phyloP scores from a whole-genome alignment of 1,140 invertebrate genomes.

The Bombus cullumanus region DNA sequence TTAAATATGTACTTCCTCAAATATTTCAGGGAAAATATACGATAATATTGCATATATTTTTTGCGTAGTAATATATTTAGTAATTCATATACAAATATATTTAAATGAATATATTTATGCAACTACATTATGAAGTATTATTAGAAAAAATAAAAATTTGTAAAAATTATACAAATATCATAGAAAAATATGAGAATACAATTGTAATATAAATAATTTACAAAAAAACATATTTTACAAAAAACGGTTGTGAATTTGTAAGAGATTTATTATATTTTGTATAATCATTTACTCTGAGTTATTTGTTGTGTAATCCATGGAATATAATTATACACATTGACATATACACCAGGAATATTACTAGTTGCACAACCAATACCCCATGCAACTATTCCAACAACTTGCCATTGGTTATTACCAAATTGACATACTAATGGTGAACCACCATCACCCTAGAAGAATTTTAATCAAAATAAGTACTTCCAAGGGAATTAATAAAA shows the following conservation, averaged over 20 bases:
- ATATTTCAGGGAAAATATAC: no score
- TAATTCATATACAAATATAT: neutral
- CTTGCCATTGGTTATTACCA: conserved; percentile 82
- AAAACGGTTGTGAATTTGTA: neutral
- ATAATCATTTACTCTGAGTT: conserved; percentile 6
- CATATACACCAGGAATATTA: conserved; percentile 87
- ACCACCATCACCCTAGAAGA: conserved; percentile 89
- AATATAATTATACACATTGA: conserved; percentile 85
- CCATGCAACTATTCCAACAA: conserved; percentile 90
- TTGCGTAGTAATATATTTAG: neutral
- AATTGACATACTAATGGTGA: conserved; percentile 88
- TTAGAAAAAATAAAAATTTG: neutral
- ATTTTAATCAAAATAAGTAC: neutral
- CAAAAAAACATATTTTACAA: neutral
- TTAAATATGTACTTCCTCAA: no score
- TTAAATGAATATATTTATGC: neutral
- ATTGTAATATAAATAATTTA: neutral
- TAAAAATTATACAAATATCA: neutral
- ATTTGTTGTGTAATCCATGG: conserved; percentile 84
- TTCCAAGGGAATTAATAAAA: neutral
- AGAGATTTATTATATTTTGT: neutral
- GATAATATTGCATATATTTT: neutral
- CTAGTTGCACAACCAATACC: conserved; percentile 87
- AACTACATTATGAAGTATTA: neutral
- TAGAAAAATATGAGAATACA: neutral